These are phyloP conservation scores for Vombatus ursinus DNA, from an alignment of 2,113 vertebrate genomes.

Conservation along the genomic window DNA sequence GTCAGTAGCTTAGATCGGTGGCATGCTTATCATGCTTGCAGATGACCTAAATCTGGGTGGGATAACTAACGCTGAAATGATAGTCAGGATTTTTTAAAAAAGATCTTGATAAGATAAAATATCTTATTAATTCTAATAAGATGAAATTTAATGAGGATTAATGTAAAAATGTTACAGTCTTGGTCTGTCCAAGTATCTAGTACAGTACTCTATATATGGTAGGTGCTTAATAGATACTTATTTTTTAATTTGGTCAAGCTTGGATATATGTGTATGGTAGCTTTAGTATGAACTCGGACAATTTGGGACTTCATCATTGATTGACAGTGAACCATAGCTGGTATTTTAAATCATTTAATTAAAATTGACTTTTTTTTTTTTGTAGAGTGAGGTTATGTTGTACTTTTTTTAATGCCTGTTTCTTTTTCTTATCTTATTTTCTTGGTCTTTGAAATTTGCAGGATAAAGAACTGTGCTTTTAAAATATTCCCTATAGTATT, in stretches of 20 bases:
- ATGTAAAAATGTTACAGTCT: neutral
- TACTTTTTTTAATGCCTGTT: neutral
- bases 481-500: neutral
- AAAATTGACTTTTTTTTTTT: neutral
- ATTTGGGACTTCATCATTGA: neutral
- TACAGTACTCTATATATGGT: neutral
- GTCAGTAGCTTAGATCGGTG: neutral
- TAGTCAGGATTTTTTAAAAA: neutral
- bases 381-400: neutral
- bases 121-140: neutral
- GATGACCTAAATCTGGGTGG: neutral
- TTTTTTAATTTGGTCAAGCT: neutral
- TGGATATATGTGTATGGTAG: neutral
- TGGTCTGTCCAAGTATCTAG: neutral
- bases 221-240: neutral
- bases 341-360: neutral
- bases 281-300: neutral
- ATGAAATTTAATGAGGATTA: neutral
- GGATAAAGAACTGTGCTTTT: neutral
- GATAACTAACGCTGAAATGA: neutral
- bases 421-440: neutral
- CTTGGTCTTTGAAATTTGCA: neutral
- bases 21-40: neutral
- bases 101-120: neutral
- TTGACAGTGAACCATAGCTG: neutral